A percentile compares a stretch with the other conserved stretches of the same genome.
These are phyloP conservation scores for Acanthornis magna DNA, from an alignment of 2,797 vertebrate species.

Conservation along the genomic window DNA sequence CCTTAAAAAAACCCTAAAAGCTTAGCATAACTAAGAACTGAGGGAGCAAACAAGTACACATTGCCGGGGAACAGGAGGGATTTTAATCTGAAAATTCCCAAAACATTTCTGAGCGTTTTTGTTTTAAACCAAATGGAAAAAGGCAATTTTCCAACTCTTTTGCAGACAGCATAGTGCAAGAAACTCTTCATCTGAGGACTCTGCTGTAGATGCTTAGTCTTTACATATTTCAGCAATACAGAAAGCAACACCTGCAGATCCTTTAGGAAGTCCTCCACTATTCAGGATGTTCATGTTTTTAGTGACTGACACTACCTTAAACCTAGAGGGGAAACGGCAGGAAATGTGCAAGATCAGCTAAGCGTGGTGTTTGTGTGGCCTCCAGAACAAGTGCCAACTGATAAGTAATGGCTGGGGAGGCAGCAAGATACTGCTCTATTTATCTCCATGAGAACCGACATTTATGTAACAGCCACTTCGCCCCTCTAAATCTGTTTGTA, in stretches of 20 bases:
- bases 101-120: not conserved
- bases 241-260: conserved; percentile 49
- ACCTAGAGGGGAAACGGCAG: conserved; percentile 11
- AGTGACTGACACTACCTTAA: conserved; percentile 43
- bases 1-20: not conserved
- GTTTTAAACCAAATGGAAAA: not conserved
- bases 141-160: conserved; percentile 4
- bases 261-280: conserved; percentile 31
- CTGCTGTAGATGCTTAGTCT: not conserved
- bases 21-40: not conserved
- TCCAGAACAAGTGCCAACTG: conserved; percentile 19
- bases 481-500: conserved; percentile 36
- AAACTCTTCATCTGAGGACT: conserved; percentile 41
- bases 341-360: conserved; percentile 57
- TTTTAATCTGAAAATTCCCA: not conserved
- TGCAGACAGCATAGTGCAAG: conserved; percentile 1
- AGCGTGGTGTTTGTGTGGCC: conserved; percentile 4
- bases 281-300: not conserved
- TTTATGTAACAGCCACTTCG: conserved; percentile 18
- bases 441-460: conserved; percentile 29
- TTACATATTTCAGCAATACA: not conserved
- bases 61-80: not conserved
- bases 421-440: conserved; percentile 14
- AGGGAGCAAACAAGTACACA: not conserved
- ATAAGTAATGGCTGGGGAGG: conserved; percentile 43